Conservation (phyloP, 2,888 invertebrate genomes). For the Trissonchulus latispiculum region DNA sequence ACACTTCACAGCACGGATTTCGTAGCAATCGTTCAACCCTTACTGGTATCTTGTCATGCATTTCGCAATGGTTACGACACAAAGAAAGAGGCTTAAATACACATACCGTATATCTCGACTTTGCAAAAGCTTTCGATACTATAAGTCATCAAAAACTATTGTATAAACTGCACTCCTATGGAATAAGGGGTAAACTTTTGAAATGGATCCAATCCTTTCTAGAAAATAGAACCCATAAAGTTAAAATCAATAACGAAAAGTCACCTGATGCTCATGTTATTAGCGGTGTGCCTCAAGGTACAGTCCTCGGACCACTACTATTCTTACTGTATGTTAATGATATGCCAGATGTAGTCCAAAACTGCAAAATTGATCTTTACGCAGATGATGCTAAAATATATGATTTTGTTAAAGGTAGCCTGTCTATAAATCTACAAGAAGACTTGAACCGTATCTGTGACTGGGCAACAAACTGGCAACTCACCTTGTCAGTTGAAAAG, state of each 20-base stretch:
- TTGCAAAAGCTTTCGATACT: conserved; percentile 7
- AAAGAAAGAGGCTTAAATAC: no score
- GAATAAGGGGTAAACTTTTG: background rate
- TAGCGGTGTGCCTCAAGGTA: conserved; percentile 4
- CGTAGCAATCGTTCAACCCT: background rate
- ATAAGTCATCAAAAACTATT: background rate
- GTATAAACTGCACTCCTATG: background rate
- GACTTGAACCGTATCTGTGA: background rate
- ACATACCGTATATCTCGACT: background rate
- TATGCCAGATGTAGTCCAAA: background rate
- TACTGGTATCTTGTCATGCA: no score
- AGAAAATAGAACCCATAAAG: background rate
- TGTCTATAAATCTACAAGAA: background rate
- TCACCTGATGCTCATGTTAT: background rate
- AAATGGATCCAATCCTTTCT: background rate
- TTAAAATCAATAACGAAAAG: background rate
- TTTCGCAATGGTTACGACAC: no score
- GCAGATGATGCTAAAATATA: background rate
- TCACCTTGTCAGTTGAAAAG: background rate
- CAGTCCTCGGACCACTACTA: background rate
- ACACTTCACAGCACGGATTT: background rate
- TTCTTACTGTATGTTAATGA: background rate
- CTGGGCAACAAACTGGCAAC: background rate
- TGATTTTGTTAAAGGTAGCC: background rate
- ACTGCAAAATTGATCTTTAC: background rate